Base-by-base conservation (phyloP, 2,113 vertebrate genomes). In the Tonatia bakeri region DNA sequence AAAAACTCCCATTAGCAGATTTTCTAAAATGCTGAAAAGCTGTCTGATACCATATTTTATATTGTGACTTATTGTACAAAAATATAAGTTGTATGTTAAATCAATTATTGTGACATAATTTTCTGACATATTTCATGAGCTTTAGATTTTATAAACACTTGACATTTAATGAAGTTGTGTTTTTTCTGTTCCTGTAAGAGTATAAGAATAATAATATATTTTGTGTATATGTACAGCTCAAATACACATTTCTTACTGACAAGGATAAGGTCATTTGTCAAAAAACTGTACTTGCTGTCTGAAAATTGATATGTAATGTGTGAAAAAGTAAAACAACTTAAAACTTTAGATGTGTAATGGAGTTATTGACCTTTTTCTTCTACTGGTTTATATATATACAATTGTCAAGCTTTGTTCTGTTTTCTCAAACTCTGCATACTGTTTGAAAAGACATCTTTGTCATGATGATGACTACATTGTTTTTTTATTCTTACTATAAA, bases 221-320 rank as follows among this genome's bases (percentile, higher is more conserved):
- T 98, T 70, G 92, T 98, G 98, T 98, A 98, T 96, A 99, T 98
- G 93, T 98, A 97, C 94, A 97, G 86, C 95, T 98, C 77, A 94
- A 97, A 98, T 4, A 81, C 76, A 86, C 85, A 96, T 98, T 95
- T 98, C 98, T 98, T 98, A 96, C 96, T 98, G 97, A 97, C 96
- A 91, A 45, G 95, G 96, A 99, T 99, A 99, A 99, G 99, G 98
- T 99, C 99, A 99, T 31, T 98, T 98, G 98, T 98, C 98, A 98
- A 72, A 75, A 97, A 98, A 98, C 97, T 98, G 96, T 98, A 98
- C 98, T 98, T 98, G 94, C 96, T 96, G 45, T 98, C 98, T 98
- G 97, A 98, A 99, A 98, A 98, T 93, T 97, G 97, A 98, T 98
- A 98, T 24, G 17, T 97, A 98, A 98, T 95, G 98, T 98, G 88